Base-by-base conservation (phyloP, 2,888 invertebrate genomes). In the Dyspetes luteomarginatus region DNA sequence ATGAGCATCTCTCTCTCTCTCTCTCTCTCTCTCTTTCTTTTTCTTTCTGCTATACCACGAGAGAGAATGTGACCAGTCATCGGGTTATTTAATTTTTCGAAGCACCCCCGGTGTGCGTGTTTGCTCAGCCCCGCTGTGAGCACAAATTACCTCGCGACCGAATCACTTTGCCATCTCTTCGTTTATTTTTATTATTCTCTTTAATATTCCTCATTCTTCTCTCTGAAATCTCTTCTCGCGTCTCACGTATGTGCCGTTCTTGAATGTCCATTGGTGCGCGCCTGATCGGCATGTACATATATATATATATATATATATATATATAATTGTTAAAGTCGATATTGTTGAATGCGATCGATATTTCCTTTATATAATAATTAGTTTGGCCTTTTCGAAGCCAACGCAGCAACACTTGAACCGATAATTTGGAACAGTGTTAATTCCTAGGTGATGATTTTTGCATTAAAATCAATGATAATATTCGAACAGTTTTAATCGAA, bases 71-170 rank as follows among this genome's bases (percentile, higher is more conserved):
- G 94, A 93, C 92, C 93, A 93, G 94, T 94, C 94, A 94, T 94
- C 93, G 93, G 92, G 93, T 93, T 93, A 93, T 93, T 93, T 93
- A 93, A 92, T 92, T 93, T 92, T 92, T 93, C 92, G 88, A 89
- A 85, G 90, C 90, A 89, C 90, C 92, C 92, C 92, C 89, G 91
- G 90, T 88, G 92, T 89, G 93, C 92, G 90, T 93, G 93, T 94
- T 94, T 94, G 93, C 93, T 93, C 93, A 93, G 92, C 90, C 94
- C 94, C 90, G 94, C 94, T 94, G 94, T 91, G 94, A 93, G 93
- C 94, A 94, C 94, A 94, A 94, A 94, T 94, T 94, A 93, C 93
- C 93, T 94, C 93, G 93, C 93, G 93, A 92, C 92, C 92, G 92
- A 92, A 93, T 91, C 90, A 89, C 91, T 89, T 89, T 87, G 82